Evolutionary conservation across 37 sponge, comb jelly and placozoan species (phyloP).

Genomic region (Cladorhizidae sp.): DNA sequence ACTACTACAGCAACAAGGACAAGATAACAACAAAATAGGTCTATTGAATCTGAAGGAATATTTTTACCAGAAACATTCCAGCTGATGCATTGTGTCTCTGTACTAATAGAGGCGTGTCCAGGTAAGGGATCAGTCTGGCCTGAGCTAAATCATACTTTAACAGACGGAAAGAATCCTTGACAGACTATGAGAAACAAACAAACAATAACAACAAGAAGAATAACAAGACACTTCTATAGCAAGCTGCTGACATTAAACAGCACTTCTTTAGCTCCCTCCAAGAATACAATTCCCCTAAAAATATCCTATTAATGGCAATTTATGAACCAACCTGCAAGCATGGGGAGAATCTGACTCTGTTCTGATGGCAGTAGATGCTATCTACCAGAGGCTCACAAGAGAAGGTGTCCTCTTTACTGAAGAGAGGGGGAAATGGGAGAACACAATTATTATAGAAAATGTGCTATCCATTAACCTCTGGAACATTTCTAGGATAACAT

Average conservation of each 20-base stretch:
- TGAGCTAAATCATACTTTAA: constrained; percentile 84
- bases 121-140: constrained; percentile 25
- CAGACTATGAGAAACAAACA: constrained; percentile 23
- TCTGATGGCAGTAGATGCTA: constrained; percentile 53
- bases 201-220: neutral
- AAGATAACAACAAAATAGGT: no score
- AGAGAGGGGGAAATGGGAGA: neutral
- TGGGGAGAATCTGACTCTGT: constrained; percentile 68
- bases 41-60: no score
- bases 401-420: constrained; percentile 45
- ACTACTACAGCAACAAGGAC: neutral
- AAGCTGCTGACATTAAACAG: no score
- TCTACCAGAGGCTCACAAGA: constrained; percentile 81
- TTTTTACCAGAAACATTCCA: constrained; percentile 88
- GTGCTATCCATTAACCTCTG: no score
- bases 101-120: constrained; percentile 33
- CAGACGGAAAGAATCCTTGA: constrained; percentile 78
- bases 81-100: constrained; percentile 82
- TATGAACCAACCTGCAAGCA: constrained; percentile 74
- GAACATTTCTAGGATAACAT: neutral
- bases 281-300: neutral
- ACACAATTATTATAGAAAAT: no score
- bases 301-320: neutral
- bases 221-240: no score
- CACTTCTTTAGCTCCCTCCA: neutral